Percentiles rank a stretch among this genome's conserved stretches.
Conservation (phyloP, 2,797 vertebrate genomes). For the Sternarchorhynchus goeldii region DNA sequence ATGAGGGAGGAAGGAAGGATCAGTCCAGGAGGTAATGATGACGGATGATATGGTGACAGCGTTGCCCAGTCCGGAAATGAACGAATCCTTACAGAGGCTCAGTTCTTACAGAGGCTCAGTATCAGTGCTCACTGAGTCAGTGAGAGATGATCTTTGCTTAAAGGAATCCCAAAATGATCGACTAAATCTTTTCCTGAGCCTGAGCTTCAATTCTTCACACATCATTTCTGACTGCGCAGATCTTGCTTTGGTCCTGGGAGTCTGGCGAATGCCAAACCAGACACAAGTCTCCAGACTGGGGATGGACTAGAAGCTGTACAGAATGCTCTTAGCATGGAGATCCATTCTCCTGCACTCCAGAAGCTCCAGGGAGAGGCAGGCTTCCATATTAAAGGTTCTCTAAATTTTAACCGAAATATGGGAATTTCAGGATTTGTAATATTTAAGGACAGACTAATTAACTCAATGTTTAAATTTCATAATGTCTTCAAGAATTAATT, state of each 20-base stretch:
- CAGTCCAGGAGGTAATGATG: not conserved
- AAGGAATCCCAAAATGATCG: not conserved
- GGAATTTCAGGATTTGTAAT: no score
- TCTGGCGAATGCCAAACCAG: not conserved
- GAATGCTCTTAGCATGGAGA: no score
- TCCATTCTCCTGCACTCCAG: no score
- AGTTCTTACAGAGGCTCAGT: not conserved
- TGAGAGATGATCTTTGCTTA: not conserved
- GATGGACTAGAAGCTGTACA: no score
- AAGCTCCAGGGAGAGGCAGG: no score
- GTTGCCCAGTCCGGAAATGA: not conserved
- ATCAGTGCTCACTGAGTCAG: not conserved
- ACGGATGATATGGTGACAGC: not conserved
- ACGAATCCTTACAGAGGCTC: not conserved
- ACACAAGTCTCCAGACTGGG: no score
- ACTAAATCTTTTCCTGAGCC: not conserved
- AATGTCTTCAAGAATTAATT: no score
- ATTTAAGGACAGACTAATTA: no score
- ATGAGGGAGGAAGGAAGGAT: no score
- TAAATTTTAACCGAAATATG: no score
- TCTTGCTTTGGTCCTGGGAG: not conserved
- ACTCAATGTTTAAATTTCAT: no score
- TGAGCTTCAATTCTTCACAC: conserved; percentile 1
- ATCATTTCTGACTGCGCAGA: not conserved
- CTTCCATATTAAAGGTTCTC: no score